phyloP scores from a whole-genome alignment of 2,888 invertebrate species.

The Eustalomyia histrio region DNA sequence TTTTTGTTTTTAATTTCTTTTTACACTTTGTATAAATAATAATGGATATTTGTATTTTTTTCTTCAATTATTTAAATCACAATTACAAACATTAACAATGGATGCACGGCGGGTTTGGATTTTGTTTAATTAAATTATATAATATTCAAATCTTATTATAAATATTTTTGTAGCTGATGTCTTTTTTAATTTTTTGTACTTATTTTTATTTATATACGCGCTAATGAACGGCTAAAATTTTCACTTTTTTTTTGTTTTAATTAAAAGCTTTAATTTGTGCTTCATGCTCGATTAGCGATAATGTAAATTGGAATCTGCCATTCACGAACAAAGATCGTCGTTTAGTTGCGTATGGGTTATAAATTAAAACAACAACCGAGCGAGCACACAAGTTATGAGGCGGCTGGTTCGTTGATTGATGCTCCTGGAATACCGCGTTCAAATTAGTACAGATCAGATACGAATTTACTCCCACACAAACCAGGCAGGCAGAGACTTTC shows the following conservation, averaged over 20 bases:
- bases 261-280: slow-evolving; percentile 39
- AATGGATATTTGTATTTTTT: not conserved
- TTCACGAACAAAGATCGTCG: slow-evolving; percentile 40
- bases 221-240: not conserved
- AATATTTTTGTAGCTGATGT: not conserved
- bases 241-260: not conserved
- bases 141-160: not conserved
- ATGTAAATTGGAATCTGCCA: slow-evolving; percentile 37
- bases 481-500: slow-evolving; percentile 10
- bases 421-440: slow-evolving; percentile 35
- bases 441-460: slow-evolving; percentile 44
- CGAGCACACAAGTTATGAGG: slow-evolving; percentile 17
- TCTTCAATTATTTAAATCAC: slow-evolving; percentile 44
- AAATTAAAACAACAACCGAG: slow-evolving; percentile 36
- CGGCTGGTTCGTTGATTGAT: slow-evolving; percentile 22
- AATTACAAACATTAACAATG: slow-evolving; percentile 37
- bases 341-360: slow-evolving; percentile 40
- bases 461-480: slow-evolving; percentile 36
- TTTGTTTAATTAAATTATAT: not conserved
- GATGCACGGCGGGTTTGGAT: slow-evolving; percentile 46
- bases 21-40: slow-evolving; percentile 19
- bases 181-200: slow-evolving; percentile 14
- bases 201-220: not conserved
- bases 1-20: not conserved
- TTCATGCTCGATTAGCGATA: slow-evolving; percentile 50